These are phyloP conservation scores for Magallana nippona DNA, from an alignment of 2,888 invertebrate species.

Conservation along the genomic window DNA sequence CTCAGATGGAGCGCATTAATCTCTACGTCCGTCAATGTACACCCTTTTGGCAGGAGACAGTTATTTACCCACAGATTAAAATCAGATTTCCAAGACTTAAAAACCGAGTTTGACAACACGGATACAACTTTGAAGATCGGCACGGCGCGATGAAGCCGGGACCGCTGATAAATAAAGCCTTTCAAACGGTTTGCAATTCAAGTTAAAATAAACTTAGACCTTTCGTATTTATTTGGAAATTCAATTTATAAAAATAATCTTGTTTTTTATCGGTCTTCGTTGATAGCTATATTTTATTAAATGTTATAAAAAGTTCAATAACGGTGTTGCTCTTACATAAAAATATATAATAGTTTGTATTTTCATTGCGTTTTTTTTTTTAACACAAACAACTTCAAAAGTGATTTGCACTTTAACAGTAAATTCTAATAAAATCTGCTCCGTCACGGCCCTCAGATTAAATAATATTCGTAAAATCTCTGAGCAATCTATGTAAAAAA, in stretches of 20 bases:
- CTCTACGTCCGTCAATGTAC: conserved; percentile 4
- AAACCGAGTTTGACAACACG: background rate
- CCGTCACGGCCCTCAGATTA: background rate
- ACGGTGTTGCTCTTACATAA: too few relatives aligned
- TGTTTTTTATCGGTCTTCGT: background rate
- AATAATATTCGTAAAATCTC: background rate
- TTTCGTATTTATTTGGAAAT: background rate
- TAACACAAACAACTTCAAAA: too few relatives aligned
- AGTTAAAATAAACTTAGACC: background rate
- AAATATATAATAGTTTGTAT: too few relatives aligned
- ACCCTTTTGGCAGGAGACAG: conserved; percentile 37
- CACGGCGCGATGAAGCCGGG: background rate
- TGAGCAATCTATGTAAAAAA: background rate
- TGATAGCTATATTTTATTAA: too few relatives aligned
- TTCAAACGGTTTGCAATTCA: conserved; percentile 3
- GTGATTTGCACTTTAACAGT: too few relatives aligned
- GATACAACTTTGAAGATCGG: conserved; percentile 41
- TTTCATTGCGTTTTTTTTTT: too few relatives aligned
- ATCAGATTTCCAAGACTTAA: background rate
- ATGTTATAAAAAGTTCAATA: too few relatives aligned
- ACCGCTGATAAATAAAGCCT: background rate
- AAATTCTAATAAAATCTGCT: too few relatives aligned
- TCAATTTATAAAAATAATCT: background rate
- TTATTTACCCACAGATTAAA: conserved; percentile 42
- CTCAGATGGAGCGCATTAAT: conserved; percentile 34